A percentile compares a stretch with the other conserved stretches of the same genome.
Evolutionary conservation across 2,797 vertebrate species (phyloP).

Genomic region (Schizopygopsis malacanthus): DNA sequence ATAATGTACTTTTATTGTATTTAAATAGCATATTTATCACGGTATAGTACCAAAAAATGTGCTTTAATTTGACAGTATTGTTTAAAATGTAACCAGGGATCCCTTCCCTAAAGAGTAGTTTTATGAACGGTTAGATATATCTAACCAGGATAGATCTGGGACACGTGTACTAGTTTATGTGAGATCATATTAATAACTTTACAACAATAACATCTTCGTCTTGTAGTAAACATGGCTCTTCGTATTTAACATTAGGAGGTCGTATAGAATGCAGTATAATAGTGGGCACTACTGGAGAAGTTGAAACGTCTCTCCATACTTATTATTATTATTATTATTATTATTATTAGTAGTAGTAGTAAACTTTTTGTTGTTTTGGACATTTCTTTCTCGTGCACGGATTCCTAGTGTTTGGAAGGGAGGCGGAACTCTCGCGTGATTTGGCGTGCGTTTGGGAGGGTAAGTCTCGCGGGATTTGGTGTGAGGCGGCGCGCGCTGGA

Average conservation of each 20-base stretch:
- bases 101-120: neutral
- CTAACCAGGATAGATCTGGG: neutral
- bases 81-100: neutral
- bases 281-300: no score
- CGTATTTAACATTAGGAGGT: neutral
- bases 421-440: conserved; percentile 81
- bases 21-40: no score
- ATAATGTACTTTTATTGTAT: neutral
- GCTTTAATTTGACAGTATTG: neutral
- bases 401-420: conserved; percentile 67
- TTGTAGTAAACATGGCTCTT: neutral
- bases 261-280: neutral
- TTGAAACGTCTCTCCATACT: no score
- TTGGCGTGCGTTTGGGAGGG: conserved; percentile 71
- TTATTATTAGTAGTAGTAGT: no score
- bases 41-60: neutral
- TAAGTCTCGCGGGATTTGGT: conserved; percentile 81
- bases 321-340: no score
- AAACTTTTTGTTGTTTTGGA: neutral
- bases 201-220: neutral
- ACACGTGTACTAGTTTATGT: neutral
- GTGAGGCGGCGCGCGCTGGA: conserved; percentile 70
- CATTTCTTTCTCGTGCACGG: neutral
- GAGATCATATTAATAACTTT: neutral
- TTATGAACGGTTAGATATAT: neutral